phyloP scores from a whole-genome alignment of 2,888 invertebrate genomes.

The Timandra comae region DNA sequence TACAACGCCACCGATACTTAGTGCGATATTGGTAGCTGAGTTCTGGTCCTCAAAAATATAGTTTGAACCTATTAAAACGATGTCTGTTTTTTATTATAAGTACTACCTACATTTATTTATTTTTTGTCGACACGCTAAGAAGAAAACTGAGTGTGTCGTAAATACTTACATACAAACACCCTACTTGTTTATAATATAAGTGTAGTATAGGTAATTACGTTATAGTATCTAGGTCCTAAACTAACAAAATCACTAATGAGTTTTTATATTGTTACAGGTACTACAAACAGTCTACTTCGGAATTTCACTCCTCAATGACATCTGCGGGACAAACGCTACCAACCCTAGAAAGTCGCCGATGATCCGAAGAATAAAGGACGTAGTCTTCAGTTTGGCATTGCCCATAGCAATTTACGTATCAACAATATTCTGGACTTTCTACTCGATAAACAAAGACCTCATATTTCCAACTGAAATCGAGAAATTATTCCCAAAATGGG shows the following conservation, averaged over 20 bases:
- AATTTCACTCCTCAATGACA: constrained; percentile 83
- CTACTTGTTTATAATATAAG: neutral
- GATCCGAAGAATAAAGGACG: constrained; percentile 81
- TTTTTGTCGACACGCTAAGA: no score
- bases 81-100: no score
- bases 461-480: constrained; percentile 89
- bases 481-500: constrained; percentile 88
- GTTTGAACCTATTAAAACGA: no score
- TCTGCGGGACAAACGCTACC: constrained; percentile 82
- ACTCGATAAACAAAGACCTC: constrained; percentile 89
- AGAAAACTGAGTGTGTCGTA: neutral
- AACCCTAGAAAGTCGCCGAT: constrained; percentile 76
- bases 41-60: no score
- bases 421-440: constrained; percentile 90
- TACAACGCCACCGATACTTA: no score
- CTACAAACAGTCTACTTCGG: constrained; percentile 86
- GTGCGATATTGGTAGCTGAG: neutral
- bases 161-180: no score
- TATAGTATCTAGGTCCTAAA: neutral
- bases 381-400: constrained; percentile 81
- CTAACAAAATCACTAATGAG: neutral
- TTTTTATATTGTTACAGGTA: constrained; percentile 72
- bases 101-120: no score
- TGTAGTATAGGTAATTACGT: neutral
- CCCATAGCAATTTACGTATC: constrained; percentile 88